phyloP scores from a whole-genome alignment of 2,888 invertebrate genomes.

The Dexiosoma caninum region DNA sequence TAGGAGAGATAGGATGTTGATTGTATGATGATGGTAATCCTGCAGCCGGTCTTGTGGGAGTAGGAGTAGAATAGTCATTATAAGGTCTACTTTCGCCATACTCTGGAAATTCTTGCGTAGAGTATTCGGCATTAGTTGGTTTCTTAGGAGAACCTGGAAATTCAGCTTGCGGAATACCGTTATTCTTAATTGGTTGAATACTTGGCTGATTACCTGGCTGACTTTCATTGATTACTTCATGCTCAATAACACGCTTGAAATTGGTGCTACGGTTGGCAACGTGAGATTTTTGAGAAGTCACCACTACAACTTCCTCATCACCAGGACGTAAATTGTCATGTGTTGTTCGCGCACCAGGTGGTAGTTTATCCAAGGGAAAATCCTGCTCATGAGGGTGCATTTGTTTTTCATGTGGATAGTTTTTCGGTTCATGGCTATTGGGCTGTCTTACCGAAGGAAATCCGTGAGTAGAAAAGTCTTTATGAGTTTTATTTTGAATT shows the following conservation, averaged over 20 bases:
- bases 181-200: background rate
- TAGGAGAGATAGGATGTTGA: constrained; percentile 60
- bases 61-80: too few relatives aligned
- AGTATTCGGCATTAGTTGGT: constrained; percentile 60
- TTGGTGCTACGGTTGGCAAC: constrained; percentile 69
- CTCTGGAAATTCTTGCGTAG: constrained; percentile 68
- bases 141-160: constrained; percentile 63
- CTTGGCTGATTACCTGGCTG: constrained; percentile 10
- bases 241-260: constrained; percentile 70
- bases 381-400: constrained; percentile 28
- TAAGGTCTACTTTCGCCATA: background rate
- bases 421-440: constrained; percentile 22
- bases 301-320: constrained; percentile 66
- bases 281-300: constrained; percentile 70
- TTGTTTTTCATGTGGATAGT: constrained; percentile 36
- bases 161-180: constrained; percentile 33
- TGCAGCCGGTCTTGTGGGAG: constrained; percentile 56
- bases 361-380: constrained; percentile 40
- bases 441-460: constrained; percentile 63
- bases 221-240: constrained; percentile 66
- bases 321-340: background rate
- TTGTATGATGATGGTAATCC: constrained; percentile 48
- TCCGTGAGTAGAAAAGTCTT: constrained; percentile 65
- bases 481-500: constrained; percentile 11
- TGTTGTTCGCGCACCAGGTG: constrained; percentile 27